Evolutionary conservation across 2,888 invertebrate species (phyloP), one percentile per base, ranked within the genome.

Genomic region (Drosophila koepferae): DNA sequence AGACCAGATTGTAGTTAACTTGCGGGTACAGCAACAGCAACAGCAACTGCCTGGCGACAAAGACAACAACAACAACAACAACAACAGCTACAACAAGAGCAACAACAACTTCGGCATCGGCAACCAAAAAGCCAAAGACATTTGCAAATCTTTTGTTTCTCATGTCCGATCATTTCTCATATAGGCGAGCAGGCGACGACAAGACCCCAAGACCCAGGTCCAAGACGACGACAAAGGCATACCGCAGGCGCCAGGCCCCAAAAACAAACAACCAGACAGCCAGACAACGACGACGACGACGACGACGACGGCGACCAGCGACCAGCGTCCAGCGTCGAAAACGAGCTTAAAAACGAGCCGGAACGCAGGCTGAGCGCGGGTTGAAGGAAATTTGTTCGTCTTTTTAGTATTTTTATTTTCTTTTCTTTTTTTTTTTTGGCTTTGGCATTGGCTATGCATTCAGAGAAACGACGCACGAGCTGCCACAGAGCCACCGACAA

Each of bases 241-340:
- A 91, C 91, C 91, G 92, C 91, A 91, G 91, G 91, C 91, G 91
- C 91, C 91, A 91, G 89, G 88, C 91, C 86, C 86, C 83, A 74
- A 83, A 87, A 76, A 82, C 72, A 74, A 75, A 71, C 63, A 74
- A 68, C 55, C 36, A 64, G 58, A 48, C 67, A 56, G 16, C 12
- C 48, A 51, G 80, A 70, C 74, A 23, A 23, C 23, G 23, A 23
- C 23, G 23, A 23, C 23, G 23, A 23, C 23, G 80, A 70, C 74
- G 79, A 56, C 53, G 73, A 53, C 74, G 81, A 36, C 51, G 76
- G 70, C 86, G 82, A 63, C 75, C 82, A 76, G 51, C 69, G 65
- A 43, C 63, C 76, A 68, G 80, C 73, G 23, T 77, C 74, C 44
- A 44, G 44, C 44, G 3, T 48, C 48, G 69, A 77, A 64, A 63